Percentiles rank a stretch among this genome's conserved stretches.
phyloP scores from a whole-genome alignment of 2,113 vertebrate genomes.

The Philantomba maxwellii region DNA sequence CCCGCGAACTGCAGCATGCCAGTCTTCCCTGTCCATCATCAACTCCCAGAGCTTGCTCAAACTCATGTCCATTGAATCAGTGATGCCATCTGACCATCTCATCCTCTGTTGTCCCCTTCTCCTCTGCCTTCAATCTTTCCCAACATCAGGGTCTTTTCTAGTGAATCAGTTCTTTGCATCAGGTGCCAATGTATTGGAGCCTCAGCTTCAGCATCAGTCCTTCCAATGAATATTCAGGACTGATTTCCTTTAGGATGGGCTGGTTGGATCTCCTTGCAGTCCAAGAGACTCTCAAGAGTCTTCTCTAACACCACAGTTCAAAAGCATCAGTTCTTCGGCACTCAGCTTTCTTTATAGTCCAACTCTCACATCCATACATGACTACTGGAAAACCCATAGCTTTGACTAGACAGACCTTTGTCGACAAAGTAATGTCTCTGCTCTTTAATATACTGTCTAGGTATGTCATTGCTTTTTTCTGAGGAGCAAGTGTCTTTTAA shows the following conservation, averaged over 20 bases:
- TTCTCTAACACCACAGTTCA: not conserved
- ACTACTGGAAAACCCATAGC: not conserved
- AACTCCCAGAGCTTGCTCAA: not conserved
- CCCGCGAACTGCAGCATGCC: not conserved
- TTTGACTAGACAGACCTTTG: not conserved
- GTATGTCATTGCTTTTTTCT: not conserved
- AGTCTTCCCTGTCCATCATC: not conserved
- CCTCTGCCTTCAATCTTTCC: not conserved
- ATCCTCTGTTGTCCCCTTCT: not conserved
- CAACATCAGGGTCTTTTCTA: not conserved
- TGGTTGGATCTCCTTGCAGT: not conserved
- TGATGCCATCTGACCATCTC: not conserved
- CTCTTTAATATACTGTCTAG: not conserved
- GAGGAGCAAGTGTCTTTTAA: not conserved
- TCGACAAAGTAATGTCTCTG: not conserved
- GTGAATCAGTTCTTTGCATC: not conserved
- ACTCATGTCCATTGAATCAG: not conserved
- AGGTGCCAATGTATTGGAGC: not conserved
- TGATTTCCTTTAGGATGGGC: not conserved
- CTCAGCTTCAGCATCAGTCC: not conserved
- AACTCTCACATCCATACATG: not conserved
- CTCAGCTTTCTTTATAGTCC: not conserved
- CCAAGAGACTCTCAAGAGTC: not conserved
- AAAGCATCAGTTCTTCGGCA: fast-evolving
- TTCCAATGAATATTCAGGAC: not conserved